Evolutionary conservation across 2,888 invertebrate genomes (phyloP).

Genomic region (Microctonus hyperodae): DNA sequence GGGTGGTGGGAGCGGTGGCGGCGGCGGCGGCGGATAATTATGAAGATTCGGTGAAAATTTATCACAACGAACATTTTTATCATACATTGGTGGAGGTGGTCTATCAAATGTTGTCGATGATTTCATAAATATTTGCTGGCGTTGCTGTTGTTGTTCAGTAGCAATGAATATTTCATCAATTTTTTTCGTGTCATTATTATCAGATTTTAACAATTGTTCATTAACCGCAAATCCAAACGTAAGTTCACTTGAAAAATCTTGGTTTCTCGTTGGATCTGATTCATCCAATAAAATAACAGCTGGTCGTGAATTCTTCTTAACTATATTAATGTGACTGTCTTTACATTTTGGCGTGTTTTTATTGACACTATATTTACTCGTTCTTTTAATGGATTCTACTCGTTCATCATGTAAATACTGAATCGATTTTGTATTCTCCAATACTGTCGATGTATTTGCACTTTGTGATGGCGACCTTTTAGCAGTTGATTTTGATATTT

Average conservation of each 20-base stretch:
- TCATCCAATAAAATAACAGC: conserved; percentile 77
- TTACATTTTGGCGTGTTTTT: conserved; percentile 22
- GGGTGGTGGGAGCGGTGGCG: conserved; percentile 3
- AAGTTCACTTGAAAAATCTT: conserved; percentile 68
- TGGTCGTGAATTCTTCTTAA: conserved; percentile 64
- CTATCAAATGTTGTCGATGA: conserved; percentile 50
- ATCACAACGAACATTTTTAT: conserved; percentile 48
- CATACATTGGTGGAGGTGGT: conserved; percentile 48
- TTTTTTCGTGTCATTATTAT: conserved; percentile 48
- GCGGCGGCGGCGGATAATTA: conserved; percentile 44
- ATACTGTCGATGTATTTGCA: conserved; percentile 8
- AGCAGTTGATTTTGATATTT: conserved; percentile 17
- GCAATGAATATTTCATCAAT: conserved; percentile 32
- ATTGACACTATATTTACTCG: neutral
- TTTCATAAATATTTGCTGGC: conserved; percentile 45
- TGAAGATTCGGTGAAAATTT: conserved; percentile 47
- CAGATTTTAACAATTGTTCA: conserved; percentile 72
- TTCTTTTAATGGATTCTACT: neutral
- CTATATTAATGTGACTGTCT: neutral
- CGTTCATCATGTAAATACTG: conserved; percentile 3
- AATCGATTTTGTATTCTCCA: neutral
- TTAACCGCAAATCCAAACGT: conserved; percentile 85
- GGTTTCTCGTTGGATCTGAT: conserved; percentile 54
- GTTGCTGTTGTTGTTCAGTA: conserved; percentile 40
- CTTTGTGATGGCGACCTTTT: conserved; percentile 37